A percentile compares a stretch with the other conserved stretches of the same genome.
These are phyloP conservation scores for Sycophila sp. DNA, from an alignment of 1,140 invertebrate genomes.

Conservation along the genomic window DNA sequence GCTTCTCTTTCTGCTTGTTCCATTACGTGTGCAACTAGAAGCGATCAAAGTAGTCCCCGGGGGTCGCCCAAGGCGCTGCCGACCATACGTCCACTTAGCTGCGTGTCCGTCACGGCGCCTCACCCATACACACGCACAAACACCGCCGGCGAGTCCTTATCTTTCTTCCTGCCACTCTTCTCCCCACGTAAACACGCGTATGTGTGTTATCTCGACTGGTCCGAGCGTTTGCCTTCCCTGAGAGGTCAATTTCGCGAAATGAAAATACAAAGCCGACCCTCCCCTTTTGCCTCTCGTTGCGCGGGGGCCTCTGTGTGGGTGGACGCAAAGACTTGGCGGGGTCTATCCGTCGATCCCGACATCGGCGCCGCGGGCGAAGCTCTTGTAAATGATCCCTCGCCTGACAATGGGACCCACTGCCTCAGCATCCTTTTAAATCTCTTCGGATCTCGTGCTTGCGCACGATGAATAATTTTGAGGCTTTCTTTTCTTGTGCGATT, in stretches of 20 bases:
- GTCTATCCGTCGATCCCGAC: not conserved
- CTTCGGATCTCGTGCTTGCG: too few species aligned
- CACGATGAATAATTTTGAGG: too few species aligned
- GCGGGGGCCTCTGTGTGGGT: not conserved
- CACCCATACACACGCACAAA: too few species aligned
- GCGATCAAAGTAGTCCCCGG: not conserved
- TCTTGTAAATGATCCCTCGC: conserved; percentile 7
- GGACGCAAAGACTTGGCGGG: not conserved
- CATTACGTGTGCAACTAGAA: not conserved
- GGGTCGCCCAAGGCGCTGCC: not conserved
- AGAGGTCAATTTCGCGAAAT: conserved; percentile 16
- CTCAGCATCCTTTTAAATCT: too few species aligned
- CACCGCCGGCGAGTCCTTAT: too few species aligned
- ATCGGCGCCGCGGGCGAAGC: not conserved
- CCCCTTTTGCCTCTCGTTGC: not conserved
- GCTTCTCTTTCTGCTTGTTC: not conserved
- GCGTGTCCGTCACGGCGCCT: too few species aligned
- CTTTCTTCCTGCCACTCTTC: too few species aligned
- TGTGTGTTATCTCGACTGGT: not conserved
- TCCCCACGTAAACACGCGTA: too few species aligned
- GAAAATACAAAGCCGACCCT: conserved; percentile 1
- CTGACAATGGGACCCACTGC: too few species aligned
- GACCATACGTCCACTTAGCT: not conserved
- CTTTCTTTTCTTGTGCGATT: too few species aligned
- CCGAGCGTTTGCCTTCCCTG: not conserved